These are phyloP conservation scores for Hycleus cichorii DNA, from an alignment of 1,140 invertebrate genomes.

Conservation along the genomic window DNA sequence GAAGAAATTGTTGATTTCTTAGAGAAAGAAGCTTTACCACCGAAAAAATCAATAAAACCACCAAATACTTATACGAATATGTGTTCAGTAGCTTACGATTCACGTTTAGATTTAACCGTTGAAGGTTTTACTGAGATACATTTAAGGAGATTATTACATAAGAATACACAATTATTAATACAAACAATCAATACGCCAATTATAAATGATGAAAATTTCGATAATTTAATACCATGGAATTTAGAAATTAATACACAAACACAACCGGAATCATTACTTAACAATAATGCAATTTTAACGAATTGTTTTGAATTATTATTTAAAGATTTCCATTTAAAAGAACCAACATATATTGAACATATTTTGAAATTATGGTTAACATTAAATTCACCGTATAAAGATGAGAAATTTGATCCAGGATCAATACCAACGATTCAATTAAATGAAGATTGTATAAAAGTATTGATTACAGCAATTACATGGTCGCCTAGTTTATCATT, in stretches of 20 bases:
- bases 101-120: conserved; percentile 66
- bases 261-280: conserved; percentile 24
- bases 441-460: conserved; percentile 60
- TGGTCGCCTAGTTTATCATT: conserved; percentile 60
- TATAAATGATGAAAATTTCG: conserved; percentile 37
- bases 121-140: conserved; percentile 65
- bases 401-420: conserved; percentile 48
- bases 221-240: conserved; percentile 42
- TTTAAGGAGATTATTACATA: conserved; percentile 56
- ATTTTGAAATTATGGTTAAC: conserved; percentile 78
- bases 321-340: conserved; percentile 47
- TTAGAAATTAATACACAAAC: conserved; percentile 39
- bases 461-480: conserved; percentile 59
- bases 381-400: conserved; percentile 53
- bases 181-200: conserved; percentile 48
- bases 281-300: conserved; percentile 52
- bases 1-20: conserved; percentile 62
- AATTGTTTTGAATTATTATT: conserved; percentile 65
- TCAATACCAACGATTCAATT: conserved; percentile 64
- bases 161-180: conserved; percentile 51
- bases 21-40: conserved; percentile 38
- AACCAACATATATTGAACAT: conserved; percentile 62
- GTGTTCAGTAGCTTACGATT: conserved; percentile 64
- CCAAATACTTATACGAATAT: conserved; percentile 36
- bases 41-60: conserved; percentile 22